Evolutionary conservation across 2,888 invertebrate species (phyloP).

Genomic region (Hoplodrina ambigua): DNA sequence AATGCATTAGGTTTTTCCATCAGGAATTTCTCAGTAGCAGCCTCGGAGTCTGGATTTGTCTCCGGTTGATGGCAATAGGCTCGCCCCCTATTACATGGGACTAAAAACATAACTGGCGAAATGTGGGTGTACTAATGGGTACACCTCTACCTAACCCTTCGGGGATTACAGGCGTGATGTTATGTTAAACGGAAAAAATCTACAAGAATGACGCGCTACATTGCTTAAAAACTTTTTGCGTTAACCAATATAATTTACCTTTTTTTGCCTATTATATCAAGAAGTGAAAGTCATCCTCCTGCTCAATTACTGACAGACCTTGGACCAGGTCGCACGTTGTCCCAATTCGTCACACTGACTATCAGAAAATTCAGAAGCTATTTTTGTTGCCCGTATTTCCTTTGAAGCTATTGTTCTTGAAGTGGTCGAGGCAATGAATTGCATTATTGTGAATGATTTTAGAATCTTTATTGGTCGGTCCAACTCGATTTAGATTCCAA

Average conservation of each 20-base stretch:
- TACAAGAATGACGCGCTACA: background rate
- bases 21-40: too few species aligned
- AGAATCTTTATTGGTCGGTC: background rate
- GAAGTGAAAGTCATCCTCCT: slow-evolving; percentile 74
- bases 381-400: slow-evolving; percentile 34
- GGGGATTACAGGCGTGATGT: too few species aligned
- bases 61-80: too few species aligned
- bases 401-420: slow-evolving; percentile 28
- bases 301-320: slow-evolving; percentile 66
- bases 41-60: too few species aligned
- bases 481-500: background rate
- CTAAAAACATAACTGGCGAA: too few species aligned
- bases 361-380: slow-evolving; percentile 37
- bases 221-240: slow-evolving; percentile 45
- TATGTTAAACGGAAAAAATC: background rate
- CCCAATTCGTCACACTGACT: slow-evolving; percentile 56
- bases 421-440: slow-evolving; percentile 11
- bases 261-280: slow-evolving; percentile 63
- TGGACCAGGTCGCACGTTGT: slow-evolving; percentile 51
- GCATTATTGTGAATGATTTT: background rate
- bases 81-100: too few species aligned
- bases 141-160: too few species aligned
- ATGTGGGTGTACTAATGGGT: too few species aligned
- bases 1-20: too few species aligned
- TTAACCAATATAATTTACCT: slow-evolving; percentile 52